Conservation (phyloP, 64 coral and sea anemone species). For the Pocillopora damicornis region DNA sequence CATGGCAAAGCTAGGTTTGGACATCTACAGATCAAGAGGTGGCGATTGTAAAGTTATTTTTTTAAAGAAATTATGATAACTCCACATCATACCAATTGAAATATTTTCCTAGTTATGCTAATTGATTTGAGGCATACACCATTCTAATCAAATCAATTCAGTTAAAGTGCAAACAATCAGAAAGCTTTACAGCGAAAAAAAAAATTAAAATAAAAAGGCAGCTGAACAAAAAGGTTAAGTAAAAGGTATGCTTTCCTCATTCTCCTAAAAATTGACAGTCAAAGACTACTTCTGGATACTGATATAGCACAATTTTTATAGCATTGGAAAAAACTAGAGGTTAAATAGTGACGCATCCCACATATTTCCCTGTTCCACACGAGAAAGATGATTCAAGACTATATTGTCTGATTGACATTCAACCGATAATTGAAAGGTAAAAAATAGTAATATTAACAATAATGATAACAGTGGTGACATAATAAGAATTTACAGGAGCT, state of each 20-base stretch:
- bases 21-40: slow-evolving; percentile 44
- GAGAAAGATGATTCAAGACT: too few relatives aligned
- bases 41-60: slow-evolving; percentile 40
- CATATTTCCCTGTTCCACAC: too few relatives aligned
- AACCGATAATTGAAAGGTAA: too few relatives aligned
- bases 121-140: background rate
- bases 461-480: too few relatives aligned
- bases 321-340: too few relatives aligned
- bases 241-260: background rate
- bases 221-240: background rate
- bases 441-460: too few relatives aligned
- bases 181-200: background rate
- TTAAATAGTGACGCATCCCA: too few relatives aligned
- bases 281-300: too few relatives aligned
- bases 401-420: too few relatives aligned
- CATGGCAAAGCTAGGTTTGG: slow-evolving; percentile 50
- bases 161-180: background rate
- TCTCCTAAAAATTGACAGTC: too few relatives aligned
- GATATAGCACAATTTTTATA: too few relatives aligned
- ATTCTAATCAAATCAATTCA: background rate
- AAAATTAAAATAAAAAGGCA: background rate
- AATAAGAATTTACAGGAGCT: too few relatives aligned
- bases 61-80: slow-evolving; percentile 16
- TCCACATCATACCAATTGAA: background rate
- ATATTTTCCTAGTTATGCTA: background rate